Evolutionary conservation across 2,113 vertebrate species (phyloP), one percentile per base, ranked within the genome.

Genomic region (Neogobius melanostomus): DNA sequence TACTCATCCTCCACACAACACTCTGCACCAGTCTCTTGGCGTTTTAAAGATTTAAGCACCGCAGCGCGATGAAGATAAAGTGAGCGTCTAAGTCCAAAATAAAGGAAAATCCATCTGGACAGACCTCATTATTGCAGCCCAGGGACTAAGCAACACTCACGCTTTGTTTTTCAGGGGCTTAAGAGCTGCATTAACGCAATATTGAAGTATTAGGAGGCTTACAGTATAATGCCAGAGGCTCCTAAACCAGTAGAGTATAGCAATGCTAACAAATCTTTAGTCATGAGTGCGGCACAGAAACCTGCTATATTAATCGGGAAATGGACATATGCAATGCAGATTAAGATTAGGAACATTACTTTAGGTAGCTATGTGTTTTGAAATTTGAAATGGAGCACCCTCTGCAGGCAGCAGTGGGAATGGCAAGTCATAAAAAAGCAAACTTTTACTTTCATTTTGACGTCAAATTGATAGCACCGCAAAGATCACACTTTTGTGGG

Each of bases 71-170:
- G 56, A 59, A 59, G 56, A 59, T 59, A 42, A 59, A 59, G 28
- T 59, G 56, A 42, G 28, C 11, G 28, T 12, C 56, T 42, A 11
- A 42, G 28, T 42, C 56, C 56, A 59, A 28, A 59, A 59, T 59
- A 21, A 59, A 21, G 28, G 56, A 59, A 42, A 59, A 59, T 59
- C 56, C 56, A 59, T 59, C 56, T 59, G 56, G 56, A 59, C 28
- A 42, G 56, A 42, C 56, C 56, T 59, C 56, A 59, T 59, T 59
- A 59, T 42, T 59, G 28, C 56, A 59, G 56, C 56, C 6, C 21
- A 15, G 56, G 56, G 56, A 59, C 56, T 36, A 42, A 59, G 36
- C 56, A 59, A 59, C 12, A 59, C 56, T 42, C 11, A 8, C 6
- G 5, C 12, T 59, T 59, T 36, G 6, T 59, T 59, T 59, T 59